Percentiles rank a stretch among this genome's conserved stretches.
These are phyloP conservation scores for Rhamphomyia laevipes DNA, from an alignment of 2,888 invertebrate genomes.

Conservation along the genomic window DNA sequence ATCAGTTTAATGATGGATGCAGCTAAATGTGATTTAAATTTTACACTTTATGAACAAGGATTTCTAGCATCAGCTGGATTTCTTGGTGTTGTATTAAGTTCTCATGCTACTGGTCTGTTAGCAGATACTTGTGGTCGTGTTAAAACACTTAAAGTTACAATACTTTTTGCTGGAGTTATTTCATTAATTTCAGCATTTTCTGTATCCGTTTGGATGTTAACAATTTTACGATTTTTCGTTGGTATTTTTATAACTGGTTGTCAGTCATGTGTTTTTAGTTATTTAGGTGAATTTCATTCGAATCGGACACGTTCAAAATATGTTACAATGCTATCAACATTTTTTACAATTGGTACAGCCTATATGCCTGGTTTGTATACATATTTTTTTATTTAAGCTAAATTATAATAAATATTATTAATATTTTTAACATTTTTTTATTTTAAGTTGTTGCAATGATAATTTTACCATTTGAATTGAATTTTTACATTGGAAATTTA, in stretches of 20 bases:
- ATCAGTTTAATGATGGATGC: slow-evolving; percentile 50
- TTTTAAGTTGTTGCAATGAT: slow-evolving; percentile 50
- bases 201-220: slow-evolving; percentile 45
- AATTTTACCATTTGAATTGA: slow-evolving; percentile 45
- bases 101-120: slow-evolving; percentile 62
- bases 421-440: slow-evolving; percentile 6
- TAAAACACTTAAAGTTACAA: slow-evolving; percentile 40
- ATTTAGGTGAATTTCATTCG: slow-evolving; percentile 42
- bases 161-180: slow-evolving; percentile 18
- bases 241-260: slow-evolving; percentile 42
- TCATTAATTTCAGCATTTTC: slow-evolving; percentile 47
- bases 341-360: slow-evolving; percentile 41
- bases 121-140: slow-evolving; percentile 58
- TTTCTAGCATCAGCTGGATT: slow-evolving; percentile 49
- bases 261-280: slow-evolving; percentile 41
- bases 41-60: slow-evolving; percentile 44
- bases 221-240: slow-evolving; percentile 49
- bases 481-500: slow-evolving; percentile 40
- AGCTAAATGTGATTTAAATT: slow-evolving; percentile 48
- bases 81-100: slow-evolving; percentile 52
- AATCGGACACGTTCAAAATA: slow-evolving; percentile 36
- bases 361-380: slow-evolving; percentile 34
- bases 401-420: neutral
- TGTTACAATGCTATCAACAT: slow-evolving; percentile 41
- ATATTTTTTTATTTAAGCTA: neutral